Conservation (phyloP, 2,888 invertebrate genomes). For the Aromia moschata region DNA sequence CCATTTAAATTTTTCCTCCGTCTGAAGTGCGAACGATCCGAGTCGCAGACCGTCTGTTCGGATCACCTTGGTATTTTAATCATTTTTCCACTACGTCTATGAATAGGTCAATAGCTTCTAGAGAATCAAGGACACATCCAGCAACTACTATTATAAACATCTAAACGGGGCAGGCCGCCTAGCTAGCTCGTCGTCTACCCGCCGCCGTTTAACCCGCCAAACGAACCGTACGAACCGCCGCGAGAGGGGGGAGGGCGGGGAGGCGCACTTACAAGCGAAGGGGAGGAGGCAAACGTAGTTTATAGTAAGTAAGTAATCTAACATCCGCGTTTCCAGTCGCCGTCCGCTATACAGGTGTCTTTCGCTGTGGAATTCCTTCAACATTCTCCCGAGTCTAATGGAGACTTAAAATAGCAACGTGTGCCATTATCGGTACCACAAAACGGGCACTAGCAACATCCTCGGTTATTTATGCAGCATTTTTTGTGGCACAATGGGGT, state of each 20-base stretch:
- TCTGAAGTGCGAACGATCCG: neutral
- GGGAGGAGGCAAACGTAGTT: no score
- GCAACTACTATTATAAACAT: constrained; percentile 19
- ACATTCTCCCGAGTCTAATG: no score
- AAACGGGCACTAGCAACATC: no score
- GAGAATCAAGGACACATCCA: constrained; percentile 48
- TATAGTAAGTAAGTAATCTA: no score
- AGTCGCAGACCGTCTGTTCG: neutral
- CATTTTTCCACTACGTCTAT: constrained; percentile 36
- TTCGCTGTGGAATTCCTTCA: neutral
- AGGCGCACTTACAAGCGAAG: no score
- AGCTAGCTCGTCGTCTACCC: no score
- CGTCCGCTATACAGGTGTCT: neutral
- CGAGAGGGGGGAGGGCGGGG: neutral
- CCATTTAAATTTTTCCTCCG: constrained; percentile 8
- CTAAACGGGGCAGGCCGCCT: constrained; percentile 12
- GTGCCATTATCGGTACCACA: no score
- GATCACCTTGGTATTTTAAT: constrained; percentile 24
- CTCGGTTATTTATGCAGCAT: no score
- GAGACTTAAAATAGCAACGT: no score
- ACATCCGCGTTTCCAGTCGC: neutral
- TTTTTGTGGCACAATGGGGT: no score
- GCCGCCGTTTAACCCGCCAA: neutral
- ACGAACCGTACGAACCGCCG: constrained; percentile 8
- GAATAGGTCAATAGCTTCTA: constrained; percentile 53